A percentile compares a stretch with the other conserved stretches of the same genome.
Conservation (phyloP, 92 coral and sea anemone species). For the Heteractis magnifica region DNA sequence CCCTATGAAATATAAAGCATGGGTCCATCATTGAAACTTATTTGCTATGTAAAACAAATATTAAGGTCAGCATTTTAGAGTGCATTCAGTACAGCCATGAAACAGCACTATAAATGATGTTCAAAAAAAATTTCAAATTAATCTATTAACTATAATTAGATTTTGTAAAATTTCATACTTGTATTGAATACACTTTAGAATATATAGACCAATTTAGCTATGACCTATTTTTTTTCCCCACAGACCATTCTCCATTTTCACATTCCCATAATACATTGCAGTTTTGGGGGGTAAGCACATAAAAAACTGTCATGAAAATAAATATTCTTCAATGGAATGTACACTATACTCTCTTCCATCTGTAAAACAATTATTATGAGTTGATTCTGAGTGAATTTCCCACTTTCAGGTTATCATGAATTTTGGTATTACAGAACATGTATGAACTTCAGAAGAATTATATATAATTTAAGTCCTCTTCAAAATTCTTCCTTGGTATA, state of each 20-base stretch:
- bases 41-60: background rate
- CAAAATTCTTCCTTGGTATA: background rate
- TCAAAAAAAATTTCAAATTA: background rate
- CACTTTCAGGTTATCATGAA: too few relatives aligned
- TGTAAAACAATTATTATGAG: background rate
- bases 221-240: background rate
- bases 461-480: too few relatives aligned
- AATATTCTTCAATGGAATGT: conserved; percentile 1
- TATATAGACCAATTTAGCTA: background rate
- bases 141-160: background rate
- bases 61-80: background rate
- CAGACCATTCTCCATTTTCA: background rate
- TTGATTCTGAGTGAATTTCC: background rate
- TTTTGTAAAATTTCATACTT: background rate
- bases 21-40: background rate
- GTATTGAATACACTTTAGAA: background rate
- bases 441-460: too few relatives aligned
- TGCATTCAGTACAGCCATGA: conserved; percentile 3
- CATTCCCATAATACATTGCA: background rate
- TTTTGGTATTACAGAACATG: too few relatives aligned
- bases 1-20: conserved; percentile 2
- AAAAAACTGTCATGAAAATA: background rate
- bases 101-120: background rate
- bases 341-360: background rate
- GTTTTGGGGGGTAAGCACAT: background rate